These are phyloP conservation scores for Entomobrya multifasciata DNA, from an alignment of 2,888 invertebrate species.

Conservation along the genomic window DNA sequence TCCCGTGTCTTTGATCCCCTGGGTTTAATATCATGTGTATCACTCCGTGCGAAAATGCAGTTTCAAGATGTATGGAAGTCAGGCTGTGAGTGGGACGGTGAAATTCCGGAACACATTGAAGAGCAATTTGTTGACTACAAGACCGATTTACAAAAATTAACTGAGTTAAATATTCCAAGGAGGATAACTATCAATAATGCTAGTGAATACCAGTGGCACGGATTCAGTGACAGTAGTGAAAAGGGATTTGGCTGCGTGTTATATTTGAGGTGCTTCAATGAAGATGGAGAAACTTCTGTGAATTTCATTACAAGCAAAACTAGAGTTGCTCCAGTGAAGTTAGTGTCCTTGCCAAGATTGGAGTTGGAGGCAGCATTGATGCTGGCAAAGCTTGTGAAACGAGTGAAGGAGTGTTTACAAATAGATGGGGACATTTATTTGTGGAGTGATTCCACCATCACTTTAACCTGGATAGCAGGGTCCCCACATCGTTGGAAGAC, in stretches of 20 bases:
- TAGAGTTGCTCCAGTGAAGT: slow-evolving; percentile 77
- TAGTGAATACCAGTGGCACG: background rate
- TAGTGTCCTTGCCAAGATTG: slow-evolving; percentile 79
- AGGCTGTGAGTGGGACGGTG: slow-evolving; percentile 78
- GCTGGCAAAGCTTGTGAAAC: slow-evolving; percentile 74
- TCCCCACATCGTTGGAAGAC: slow-evolving; percentile 77
- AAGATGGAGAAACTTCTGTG: background rate
- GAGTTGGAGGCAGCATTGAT: slow-evolving; percentile 79
- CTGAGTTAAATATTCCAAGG: background rate
- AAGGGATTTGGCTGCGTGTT: background rate
- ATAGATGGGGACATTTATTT: slow-evolving; percentile 31
- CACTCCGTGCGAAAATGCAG: slow-evolving; percentile 24
- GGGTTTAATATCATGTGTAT: slow-evolving; percentile 37
- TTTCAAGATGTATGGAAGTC: slow-evolving; percentile 75
- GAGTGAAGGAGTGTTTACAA: slow-evolving; percentile 53
- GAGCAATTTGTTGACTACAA: too few relatives aligned
- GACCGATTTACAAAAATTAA: background rate
- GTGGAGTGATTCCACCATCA: slow-evolving; percentile 80
- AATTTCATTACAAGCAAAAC: slow-evolving; percentile 75
- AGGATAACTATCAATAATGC: background rate
- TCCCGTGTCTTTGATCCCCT: slow-evolving; percentile 51
- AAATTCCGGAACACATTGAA: slow-evolving; percentile 58
- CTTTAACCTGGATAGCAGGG: slow-evolving; percentile 79
- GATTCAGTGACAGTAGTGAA: background rate
- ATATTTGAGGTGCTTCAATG: background rate